Percentiles rank a stretch among this genome's conserved stretches.
Conservation (phyloP, 2,797 vertebrate genomes). For the Enteromius fasciolatus region DNA sequence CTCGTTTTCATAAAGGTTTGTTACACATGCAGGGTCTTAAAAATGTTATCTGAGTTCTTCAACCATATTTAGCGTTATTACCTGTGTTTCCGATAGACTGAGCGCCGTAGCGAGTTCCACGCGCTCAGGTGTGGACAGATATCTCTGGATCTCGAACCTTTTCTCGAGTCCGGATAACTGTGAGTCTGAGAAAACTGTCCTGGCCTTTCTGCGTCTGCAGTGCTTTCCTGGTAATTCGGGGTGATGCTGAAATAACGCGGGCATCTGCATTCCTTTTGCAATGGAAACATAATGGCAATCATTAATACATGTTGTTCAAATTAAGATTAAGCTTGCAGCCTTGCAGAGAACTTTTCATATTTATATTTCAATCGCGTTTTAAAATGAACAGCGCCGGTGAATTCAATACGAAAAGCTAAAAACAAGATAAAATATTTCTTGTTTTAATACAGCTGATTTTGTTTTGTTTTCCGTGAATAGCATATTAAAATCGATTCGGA, state of each 20-base stretch:
- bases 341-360: neutral
- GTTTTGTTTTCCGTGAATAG: neutral
- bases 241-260: constrained; percentile 92
- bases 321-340: neutral
- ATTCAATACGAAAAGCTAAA: neutral
- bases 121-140: constrained; percentile 94
- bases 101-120: constrained; percentile 96
- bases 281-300: neutral
- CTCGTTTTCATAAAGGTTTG: neutral
- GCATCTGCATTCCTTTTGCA: constrained; percentile 89
- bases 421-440: neutral
- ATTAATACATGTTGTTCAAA: neutral
- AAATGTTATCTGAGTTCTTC: neutral
- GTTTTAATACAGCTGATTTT: neutral
- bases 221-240: constrained; percentile 93
- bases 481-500: neutral
- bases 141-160: constrained; percentile 94
- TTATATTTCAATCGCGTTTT: neutral
- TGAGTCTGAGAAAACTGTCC: constrained; percentile 97
- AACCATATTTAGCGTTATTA: constrained; percentile 59
- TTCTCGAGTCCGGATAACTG: constrained; percentile 96
- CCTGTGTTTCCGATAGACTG: constrained; percentile 98
- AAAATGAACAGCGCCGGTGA: neutral
- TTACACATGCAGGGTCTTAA: neutral
- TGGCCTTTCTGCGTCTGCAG: constrained; percentile 92